These are phyloP conservation scores for Lampropteryx suffumata DNA, from an alignment of 2,888 invertebrate genomes.

Conservation along the genomic window DNA sequence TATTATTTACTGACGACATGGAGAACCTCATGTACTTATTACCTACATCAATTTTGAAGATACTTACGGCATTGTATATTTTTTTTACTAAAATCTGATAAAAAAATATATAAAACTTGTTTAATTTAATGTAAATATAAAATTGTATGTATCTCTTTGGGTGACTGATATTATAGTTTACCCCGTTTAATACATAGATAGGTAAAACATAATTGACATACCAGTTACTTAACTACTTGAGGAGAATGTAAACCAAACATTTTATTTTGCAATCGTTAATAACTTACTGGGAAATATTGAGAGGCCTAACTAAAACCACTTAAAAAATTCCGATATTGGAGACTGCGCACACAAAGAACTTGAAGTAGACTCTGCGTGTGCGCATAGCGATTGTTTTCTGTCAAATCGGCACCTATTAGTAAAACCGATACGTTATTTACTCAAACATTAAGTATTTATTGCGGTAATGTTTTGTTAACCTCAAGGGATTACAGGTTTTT, in stretches of 20 bases:
- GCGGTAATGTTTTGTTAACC: slow-evolving; percentile 77
- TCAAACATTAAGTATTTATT: slow-evolving; percentile 69
- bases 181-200: not conserved
- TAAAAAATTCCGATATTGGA: slow-evolving; percentile 36
- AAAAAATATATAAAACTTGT: no score
- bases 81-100: no score
- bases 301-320: slow-evolving; percentile 23
- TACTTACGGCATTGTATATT: no score
- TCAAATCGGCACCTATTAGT: slow-evolving; percentile 73
- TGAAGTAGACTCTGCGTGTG: slow-evolving; percentile 43
- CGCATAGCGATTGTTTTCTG: slow-evolving; percentile 65
- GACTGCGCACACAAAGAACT: slow-evolving; percentile 20
- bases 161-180: no score
- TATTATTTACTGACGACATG: slow-evolving; percentile 25
- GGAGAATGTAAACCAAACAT: slow-evolving; percentile 24
- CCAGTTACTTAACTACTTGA: slow-evolving; percentile 10
- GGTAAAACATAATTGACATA: slow-evolving; percentile 11
- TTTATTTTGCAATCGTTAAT: slow-evolving; percentile 26
- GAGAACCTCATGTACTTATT: not conserved
- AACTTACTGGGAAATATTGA: slow-evolving; percentile 27
- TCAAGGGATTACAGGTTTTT: slow-evolving; percentile 77
- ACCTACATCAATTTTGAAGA: no score
- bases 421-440: slow-evolving; percentile 59
- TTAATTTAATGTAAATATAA: no score
- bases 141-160: no score